A percentile compares a stretch with the other conserved stretches of the same genome.
Evolutionary conservation across 2,797 vertebrate species (phyloP).

Genomic region (Myripristis murdjan): DNA sequence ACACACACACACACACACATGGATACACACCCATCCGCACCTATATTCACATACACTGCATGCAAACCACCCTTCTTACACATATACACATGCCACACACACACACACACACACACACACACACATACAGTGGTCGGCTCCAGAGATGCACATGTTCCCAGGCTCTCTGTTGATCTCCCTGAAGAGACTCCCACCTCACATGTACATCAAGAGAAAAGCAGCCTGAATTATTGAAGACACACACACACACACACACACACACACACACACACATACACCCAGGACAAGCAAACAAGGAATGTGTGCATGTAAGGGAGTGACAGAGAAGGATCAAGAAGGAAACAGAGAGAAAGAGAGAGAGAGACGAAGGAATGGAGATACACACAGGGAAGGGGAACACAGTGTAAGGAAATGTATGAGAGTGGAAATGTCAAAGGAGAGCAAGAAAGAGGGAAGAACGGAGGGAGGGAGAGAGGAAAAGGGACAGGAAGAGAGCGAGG

Average conservation of each 20-base stretch:
- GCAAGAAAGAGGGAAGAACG: not conserved
- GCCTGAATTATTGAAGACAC: conserved; percentile 76
- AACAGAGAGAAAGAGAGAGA: conserved; percentile 11
- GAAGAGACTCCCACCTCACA: conserved; percentile 47
- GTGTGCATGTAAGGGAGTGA: conserved; percentile 39
- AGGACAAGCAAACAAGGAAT: conserved; percentile 42
- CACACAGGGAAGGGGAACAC: conserved; percentile 2
- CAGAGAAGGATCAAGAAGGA: conserved; percentile 6
- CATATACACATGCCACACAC: no score
- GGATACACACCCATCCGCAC: no score
- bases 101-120: not conserved
- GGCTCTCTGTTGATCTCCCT: conserved; percentile 34
- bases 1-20: no score
- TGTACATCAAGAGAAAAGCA: conserved; percentile 57
- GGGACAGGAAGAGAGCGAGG: conserved; percentile 20
- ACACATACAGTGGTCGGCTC: conserved; percentile 5
- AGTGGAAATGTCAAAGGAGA: no score
- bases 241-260: conserved; percentile 37
- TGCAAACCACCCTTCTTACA: no score
- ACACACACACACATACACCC: no score
- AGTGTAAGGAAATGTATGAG: conserved; percentile 17
- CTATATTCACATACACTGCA: no score
- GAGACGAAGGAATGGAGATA: conserved; percentile 12
- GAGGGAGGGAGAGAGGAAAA: conserved; percentile 24
- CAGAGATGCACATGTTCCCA: conserved; percentile 43